phyloP scores from a whole-genome alignment of 1,140 invertebrate species.

The Aphelinus atriplicis region DNA sequence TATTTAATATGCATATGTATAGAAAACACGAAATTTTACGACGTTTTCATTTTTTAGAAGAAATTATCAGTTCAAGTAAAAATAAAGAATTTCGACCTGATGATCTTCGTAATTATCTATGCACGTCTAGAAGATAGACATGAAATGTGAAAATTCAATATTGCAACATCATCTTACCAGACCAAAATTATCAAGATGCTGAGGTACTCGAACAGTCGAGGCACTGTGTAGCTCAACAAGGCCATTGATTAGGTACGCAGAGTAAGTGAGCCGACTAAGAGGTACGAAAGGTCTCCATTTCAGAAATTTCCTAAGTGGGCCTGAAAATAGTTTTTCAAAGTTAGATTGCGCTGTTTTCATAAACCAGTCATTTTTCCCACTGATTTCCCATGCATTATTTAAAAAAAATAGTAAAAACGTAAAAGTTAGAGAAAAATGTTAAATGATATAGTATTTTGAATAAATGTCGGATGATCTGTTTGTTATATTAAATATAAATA shows the following conservation, averaged over 20 bases:
- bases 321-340: constrained; percentile 46
- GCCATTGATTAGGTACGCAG: constrained; percentile 77
- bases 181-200: constrained; percentile 63
- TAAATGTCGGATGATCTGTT: too few relatives aligned
- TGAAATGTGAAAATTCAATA: background rate
- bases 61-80: constrained; percentile 1
- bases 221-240: constrained; percentile 72
- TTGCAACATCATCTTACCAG: constrained; percentile 59
- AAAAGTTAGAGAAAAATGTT: too few relatives aligned
- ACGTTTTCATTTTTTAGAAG: constrained; percentile 10
- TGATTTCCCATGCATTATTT: too few relatives aligned
- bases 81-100: background rate
- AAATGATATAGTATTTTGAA: too few relatives aligned
- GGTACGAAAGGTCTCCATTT: constrained; percentile 74
- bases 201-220: constrained; percentile 68
- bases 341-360: too few relatives aligned
- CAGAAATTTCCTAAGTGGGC: constrained; percentile 70
- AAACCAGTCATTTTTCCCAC: too few relatives aligned
- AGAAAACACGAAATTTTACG: too few relatives aligned
- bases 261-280: constrained; percentile 75
- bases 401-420: too few relatives aligned
- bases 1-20: too few relatives aligned
- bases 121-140: too few relatives aligned
- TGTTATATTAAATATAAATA: too few relatives aligned
- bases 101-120: too few relatives aligned